A percentile compares a stretch with the other conserved stretches of the same genome.
These are phyloP conservation scores for Pachypsylla venusta DNA, from an alignment of 1,140 invertebrate species.

Conservation along the genomic window DNA sequence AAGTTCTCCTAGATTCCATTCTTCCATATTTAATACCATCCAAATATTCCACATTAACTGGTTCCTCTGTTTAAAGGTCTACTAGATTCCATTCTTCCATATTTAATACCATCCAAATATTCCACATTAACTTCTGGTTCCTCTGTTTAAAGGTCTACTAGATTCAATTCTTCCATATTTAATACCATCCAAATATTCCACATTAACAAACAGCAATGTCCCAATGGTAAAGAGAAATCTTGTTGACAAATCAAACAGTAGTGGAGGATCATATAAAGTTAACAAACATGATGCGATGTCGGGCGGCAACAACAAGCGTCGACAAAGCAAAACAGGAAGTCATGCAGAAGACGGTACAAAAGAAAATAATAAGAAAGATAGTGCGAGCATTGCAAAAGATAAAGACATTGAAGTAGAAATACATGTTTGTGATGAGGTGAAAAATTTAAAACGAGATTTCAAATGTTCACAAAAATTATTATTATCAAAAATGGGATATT, in stretches of 20 bases:
- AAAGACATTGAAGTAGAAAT: slow-evolving; percentile 43
- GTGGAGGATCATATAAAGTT: slow-evolving; percentile 13
- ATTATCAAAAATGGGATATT: slow-evolving; percentile 85
- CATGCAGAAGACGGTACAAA: slow-evolving; percentile 10
- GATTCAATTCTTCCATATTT: slow-evolving; percentile 60
- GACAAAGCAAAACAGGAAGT: slow-evolving; percentile 11
- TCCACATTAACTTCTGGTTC: too few relatives aligned
- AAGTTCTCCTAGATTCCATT: slow-evolving; percentile 57
- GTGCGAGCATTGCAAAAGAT: slow-evolving; percentile 18
- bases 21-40: slow-evolving; percentile 47
- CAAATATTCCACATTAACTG: slow-evolving; percentile 25
- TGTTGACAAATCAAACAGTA: neutral
- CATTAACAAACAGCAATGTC: neutral
- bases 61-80: too few relatives aligned
- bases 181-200: slow-evolving; percentile 32
- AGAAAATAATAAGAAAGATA: slow-evolving; percentile 8
- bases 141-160: slow-evolving; percentile 40
- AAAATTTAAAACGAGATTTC: slow-evolving; percentile 74
- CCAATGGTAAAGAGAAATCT: slow-evolving; percentile 14
- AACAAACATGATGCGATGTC: neutral
- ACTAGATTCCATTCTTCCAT: too few relatives aligned
- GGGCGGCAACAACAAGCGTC: slow-evolving; percentile 4
- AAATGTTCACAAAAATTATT: slow-evolving; percentile 68
- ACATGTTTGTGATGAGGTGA: slow-evolving; percentile 74
- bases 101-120: too few relatives aligned